Base-by-base conservation (phyloP, 2,888 invertebrate species). In the Ligdia adustata region DNA sequence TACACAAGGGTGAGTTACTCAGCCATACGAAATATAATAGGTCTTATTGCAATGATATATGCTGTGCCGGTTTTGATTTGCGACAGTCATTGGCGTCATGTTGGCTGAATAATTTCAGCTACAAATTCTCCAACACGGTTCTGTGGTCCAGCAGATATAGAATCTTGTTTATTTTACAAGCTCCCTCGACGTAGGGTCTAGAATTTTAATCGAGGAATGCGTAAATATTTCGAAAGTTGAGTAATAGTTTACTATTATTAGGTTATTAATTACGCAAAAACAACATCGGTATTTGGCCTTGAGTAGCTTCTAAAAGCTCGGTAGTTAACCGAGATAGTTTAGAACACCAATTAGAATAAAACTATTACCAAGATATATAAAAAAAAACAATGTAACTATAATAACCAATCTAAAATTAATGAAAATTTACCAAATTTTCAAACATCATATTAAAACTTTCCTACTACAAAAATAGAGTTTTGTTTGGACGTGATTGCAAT, bases 101-200 rank as follows among this genome's bases (percentile, higher is more conserved):
- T 37, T 1, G 14, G 5, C 9, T 26, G 11, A 16, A 11, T 37
- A 37, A 37, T 9, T 55, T 48, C 15, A 42, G 22, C 38, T 12
- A 14, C 32, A 27, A 39, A 44, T 32, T 45, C 31, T 24, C 6
- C 14, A 27, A 9, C 28, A 34, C 11, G 40, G 22, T 35, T 43
- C 13, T 35, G 34, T 29, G 20, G 28, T 44, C 15, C 14, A 26
- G 24, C 35, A 26, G 24, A 27, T 37, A 37, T 37, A 3, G 15
- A 27, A 27, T 27, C 7, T 16, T 37, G 37, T 37, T 26, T 26
- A 37, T 15, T 35, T 35, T 24, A 26, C 24, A 24, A 24, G 24
- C 14, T 14, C 9, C 13, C 24, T 35, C 13, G 13, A 22, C 24
- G 16, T 4, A n/a, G n/a, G 14, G 1, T 3, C 16, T 27, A 13